Base-by-base conservation (phyloP, 1,140 invertebrate genomes). In the Ostrea edulis region DNA sequence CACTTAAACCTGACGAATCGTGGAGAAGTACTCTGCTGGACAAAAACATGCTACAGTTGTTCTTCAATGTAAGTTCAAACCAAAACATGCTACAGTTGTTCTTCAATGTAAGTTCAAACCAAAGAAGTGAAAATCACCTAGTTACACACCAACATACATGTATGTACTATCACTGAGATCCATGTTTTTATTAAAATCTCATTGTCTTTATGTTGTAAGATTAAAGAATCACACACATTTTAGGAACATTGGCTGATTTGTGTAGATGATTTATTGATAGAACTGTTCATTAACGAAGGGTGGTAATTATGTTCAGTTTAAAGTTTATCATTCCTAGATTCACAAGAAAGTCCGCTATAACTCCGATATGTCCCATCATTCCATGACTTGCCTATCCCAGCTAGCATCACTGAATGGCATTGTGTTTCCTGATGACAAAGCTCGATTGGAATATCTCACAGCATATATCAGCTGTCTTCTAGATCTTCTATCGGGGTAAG, bases 21-120 rank as follows among this genome's bases (percentile, higher is more conserved):
- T 98, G 98, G 98, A 96, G 96, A 90, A 96, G 97, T 88, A 96
- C 97, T 11, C 96, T 98, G 86, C 95, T 97, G 71, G 96, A 97
- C 93, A 96, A 97, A 44, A 95, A 96, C 87, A 95, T 98, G 12
- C 93, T 98, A 84, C 96, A 97, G 65, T 93, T 98, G 54, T 97
- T 98, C 94, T 98, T 98, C 93, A 96, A 96, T 92, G 96, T 96
- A 93, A 94, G 94, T 87, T 17, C 17, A 77, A n/a, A 97, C 93
- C 96, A 97, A 44, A 95, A 96, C 87, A 95, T 98, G 12, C 93
- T 98, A 84, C 96, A 97, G 65, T 93, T 98, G 54, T 97, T 98
- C 94, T 98, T 98, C 93, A 96, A 96, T 92, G 96, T 96, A 93
- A 94, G 94, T 87, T 20, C 20, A 77, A 44, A 97, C 93, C 96